A percentile compares a stretch with the other conserved stretches of the same genome.
These are phyloP conservation scores for Meloidogyne chitwoodi DNA, from an alignment of 1,140 invertebrate genomes.

Conservation along the genomic window DNA sequence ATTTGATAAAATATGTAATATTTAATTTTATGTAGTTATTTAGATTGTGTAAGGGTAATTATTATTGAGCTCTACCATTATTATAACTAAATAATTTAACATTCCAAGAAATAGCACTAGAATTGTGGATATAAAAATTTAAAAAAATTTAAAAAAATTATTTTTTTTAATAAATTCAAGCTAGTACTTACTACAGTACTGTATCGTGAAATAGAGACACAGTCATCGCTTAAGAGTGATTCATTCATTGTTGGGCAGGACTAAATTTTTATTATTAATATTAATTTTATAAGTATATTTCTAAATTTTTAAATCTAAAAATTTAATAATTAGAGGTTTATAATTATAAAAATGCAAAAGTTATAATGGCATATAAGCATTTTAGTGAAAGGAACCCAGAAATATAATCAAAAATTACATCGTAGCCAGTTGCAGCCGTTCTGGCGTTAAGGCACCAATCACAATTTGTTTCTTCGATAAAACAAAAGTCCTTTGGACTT, in stretches of 20 bases:
- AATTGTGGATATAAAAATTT: background rate
- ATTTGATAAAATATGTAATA: too few species aligned
- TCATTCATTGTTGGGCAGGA: slow-evolving; percentile 12
- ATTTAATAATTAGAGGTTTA: too few species aligned
- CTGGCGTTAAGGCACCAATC: background rate
- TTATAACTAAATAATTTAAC: too few species aligned
- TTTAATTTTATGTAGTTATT: too few species aligned
- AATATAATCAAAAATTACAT: background rate
- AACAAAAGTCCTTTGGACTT: background rate
- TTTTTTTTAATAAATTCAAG: background rate
- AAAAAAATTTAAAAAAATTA: background rate
- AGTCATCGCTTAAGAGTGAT: background rate
- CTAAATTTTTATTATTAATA: background rate
- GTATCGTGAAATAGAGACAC: background rate
- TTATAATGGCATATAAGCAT: too few species aligned
- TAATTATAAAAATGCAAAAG: too few species aligned
- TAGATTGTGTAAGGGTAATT: too few species aligned
- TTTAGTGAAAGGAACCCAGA: too few species aligned
- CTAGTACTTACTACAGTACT: background rate
- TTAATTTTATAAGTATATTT: background rate
- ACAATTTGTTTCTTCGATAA: background rate
- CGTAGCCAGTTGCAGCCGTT: background rate
- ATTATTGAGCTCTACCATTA: too few species aligned
- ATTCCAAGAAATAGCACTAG: background rate
- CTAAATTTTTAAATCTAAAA: background rate